Base-by-base conservation (phyloP, 1,140 invertebrate species). In the Laodelphax striatellus region DNA sequence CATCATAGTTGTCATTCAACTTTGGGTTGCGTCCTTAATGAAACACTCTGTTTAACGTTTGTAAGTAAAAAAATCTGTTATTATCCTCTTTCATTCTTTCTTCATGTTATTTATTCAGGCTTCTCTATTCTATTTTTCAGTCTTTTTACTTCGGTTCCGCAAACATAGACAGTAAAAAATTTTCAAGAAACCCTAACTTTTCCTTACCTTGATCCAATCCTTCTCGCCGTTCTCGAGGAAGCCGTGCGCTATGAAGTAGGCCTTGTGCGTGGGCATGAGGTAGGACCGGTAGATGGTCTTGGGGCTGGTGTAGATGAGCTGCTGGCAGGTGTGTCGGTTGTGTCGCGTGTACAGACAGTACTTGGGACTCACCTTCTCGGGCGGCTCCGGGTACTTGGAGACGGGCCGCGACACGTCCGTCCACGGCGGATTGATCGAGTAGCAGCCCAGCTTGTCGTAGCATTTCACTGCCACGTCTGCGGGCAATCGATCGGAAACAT, bases 201-300 rank as follows among this genome's bases (percentile, higher is more conserved):
- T 4, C 6, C 24, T 28, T 73, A 91, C 87, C 69, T 76, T 68
- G 5, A 78, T 70, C 90, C 90, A 93, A 31, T 77, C 73, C 64
- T 86, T 85, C 61, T 85, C 78, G 5, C 90, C 89, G 46, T 84
- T 83, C 67, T 94, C 91, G 34, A 93, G 72, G 68, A 90, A 94
- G 8, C 92, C 92, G 67, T 94, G 92, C 10, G 84, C 80, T 34
- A 94, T 82, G 60, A 93, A 79, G 67, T 84, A 92, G 42, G 87
- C 78, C 22, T 82, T 82, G 16, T 79, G 79, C 4, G 72, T 68
- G 1, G 79, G 74, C 67, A 82, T 78, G 1, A 89, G 73, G 43
- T 79, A 80, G 14, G 82, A 75, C 42, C 73, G 71, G 19, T 66
- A 72, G 24, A 88, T 79, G 19, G 78, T 80, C 5, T 81, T 77